Base-by-base conservation (phyloP, 2,113 vertebrate genomes). In the Melanocharis versteri region DNA sequence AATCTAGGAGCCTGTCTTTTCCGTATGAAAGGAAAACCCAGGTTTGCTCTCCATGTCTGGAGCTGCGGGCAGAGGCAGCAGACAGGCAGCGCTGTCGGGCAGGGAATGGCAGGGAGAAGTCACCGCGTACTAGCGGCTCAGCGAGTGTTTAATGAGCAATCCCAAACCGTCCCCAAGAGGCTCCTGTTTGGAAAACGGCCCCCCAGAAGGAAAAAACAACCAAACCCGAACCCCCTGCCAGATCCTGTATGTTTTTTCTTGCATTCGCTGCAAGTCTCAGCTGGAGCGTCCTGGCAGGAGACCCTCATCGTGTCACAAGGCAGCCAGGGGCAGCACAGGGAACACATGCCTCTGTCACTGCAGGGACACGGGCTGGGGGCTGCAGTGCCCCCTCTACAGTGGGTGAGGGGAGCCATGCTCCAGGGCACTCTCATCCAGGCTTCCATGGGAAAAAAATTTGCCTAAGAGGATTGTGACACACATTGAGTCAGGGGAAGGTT, bases 321-420 rank as follows among this genome's bases (percentile, higher is more conserved):
- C 58, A 42, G 48, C 19, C 4, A 2, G 30, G 28, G 54, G 47
- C 0, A 1, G 33, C 22, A 27, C 1, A 5, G 50, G 56, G 51
- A 42, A 7, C 7, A 1, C 0, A 0, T 9, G 6, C 4, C 58
- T 17, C 35, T 0, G 1, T 16, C 19, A 11, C 1, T 10, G 5
- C 5, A 3, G 51, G 56, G 75, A 72, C 62, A 40, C 0, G 5
- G 16, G 11, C 2, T 9, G 71, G 62, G 53, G 27, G 27, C 80
- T 71, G 69, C 1, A 0, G 48, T 35, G 15, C 11, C 39, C 58
- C 23, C 13, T 71, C 40, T 30, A 1, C 16, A 18, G 19, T 0
- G 13, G 17, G 23, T 3, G 7, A 57, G 48, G 18, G 13, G 7
- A 24, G 13, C 28, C 2, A 0, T 22, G 22, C 33, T 31, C 75